These are phyloP conservation scores for Mantis religiosa DNA, from an alignment of 2,888 invertebrate genomes.

Conservation along the genomic window DNA sequence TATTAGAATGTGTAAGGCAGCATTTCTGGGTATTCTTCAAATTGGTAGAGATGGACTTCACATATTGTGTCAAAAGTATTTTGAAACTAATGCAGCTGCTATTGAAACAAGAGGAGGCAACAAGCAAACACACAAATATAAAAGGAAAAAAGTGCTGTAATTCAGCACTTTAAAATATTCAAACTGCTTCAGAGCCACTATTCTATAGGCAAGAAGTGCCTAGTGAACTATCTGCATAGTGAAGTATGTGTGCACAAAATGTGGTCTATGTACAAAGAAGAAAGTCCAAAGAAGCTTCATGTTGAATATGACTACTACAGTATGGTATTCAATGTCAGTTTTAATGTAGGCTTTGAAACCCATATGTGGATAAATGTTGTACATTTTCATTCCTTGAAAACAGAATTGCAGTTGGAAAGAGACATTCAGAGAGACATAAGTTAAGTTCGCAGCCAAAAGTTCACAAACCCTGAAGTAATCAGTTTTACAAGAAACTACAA, in stretches of 20 bases:
- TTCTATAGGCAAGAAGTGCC: not conserved
- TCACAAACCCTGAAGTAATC: conserved; percentile 33
- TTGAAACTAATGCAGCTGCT: not conserved
- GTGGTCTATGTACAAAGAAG: not conserved
- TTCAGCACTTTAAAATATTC: not conserved
- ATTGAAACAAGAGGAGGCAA: not conserved
- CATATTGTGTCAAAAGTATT: not conserved
- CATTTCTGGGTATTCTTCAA: not conserved
- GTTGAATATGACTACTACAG: conserved; percentile 29
- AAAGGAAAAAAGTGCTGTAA: no score
- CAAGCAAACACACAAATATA: not conserved
- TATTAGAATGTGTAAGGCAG: not conserved
- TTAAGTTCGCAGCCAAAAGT: conserved; percentile 9
- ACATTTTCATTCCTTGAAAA: not conserved
- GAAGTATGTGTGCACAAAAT: not conserved
- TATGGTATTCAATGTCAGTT: conserved; percentile 29
- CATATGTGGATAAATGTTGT: no score
- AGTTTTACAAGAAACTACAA: conserved; percentile 33
- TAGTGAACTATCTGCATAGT: not conserved
- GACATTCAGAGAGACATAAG: not conserved
- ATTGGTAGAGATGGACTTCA: not conserved
- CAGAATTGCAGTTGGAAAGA: not conserved
- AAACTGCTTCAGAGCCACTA: not conserved
- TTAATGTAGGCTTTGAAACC: conserved; percentile 33
- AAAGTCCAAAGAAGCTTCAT: not conserved